Percentiles rank a stretch among this genome's conserved stretches.
Evolutionary conservation across 2,797 vertebrate genomes (phyloP).

Genomic region (Microctenopoma steveboyesi): DNA sequence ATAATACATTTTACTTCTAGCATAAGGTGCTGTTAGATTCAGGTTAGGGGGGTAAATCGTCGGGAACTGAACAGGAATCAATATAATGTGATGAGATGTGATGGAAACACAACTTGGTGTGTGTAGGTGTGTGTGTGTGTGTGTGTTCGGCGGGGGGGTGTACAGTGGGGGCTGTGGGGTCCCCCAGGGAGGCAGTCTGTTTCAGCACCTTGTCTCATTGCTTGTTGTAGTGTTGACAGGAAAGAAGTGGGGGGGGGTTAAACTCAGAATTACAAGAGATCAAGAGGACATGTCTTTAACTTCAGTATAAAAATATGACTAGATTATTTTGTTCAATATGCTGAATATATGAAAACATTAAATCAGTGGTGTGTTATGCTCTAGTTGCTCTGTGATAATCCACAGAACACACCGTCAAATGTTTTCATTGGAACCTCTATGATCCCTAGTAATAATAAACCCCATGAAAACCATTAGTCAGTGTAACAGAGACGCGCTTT

Average conservation of each 20-base stretch:
- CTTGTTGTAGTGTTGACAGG: slow-evolving; percentile 80
- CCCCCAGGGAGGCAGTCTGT: slow-evolving; percentile 66
- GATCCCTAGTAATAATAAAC: not conserved
- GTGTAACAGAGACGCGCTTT: not conserved
- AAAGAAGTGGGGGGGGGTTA: slow-evolving; percentile 38
- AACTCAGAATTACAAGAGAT: slow-evolving; percentile 18
- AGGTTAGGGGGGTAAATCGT: no score
- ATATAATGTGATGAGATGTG: no score
- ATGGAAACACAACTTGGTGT: no score
- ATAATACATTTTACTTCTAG: no score
- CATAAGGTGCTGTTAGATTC: no score
- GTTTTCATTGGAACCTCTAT: not conserved
- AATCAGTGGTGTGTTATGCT: not conserved
- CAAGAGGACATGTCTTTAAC: slow-evolving; percentile 13
- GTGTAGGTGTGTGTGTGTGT: no score
- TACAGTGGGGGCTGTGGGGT: slow-evolving; percentile 40
- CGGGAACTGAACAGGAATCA: no score
- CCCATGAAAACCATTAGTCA: not conserved
- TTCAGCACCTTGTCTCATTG: slow-evolving; percentile 83
- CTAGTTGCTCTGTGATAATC: not conserved
- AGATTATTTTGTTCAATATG: not conserved
- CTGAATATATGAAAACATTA: not conserved
- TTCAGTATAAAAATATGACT: not conserved
- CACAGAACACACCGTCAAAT: not conserved
- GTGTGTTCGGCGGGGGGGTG: not conserved